Percentiles rank a stretch among this genome's conserved stretches.
Conservation (phyloP, 37 sponge, comb jelly and placozoan species). For the Geodia barretti region DNA sequence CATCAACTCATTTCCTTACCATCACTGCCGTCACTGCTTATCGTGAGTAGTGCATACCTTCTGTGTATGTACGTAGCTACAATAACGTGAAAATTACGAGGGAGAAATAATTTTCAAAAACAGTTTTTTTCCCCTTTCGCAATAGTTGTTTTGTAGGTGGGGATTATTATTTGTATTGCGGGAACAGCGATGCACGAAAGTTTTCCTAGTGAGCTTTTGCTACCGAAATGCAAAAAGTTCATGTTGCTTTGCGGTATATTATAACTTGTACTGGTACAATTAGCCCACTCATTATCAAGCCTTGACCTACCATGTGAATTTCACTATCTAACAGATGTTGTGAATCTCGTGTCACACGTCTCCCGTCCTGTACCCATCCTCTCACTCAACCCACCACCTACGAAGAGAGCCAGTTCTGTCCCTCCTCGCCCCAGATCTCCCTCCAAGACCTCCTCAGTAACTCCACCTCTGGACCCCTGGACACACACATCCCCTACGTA, state of each 20-base stretch:
- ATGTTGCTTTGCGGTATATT: too few relatives aligned
- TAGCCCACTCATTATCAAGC: too few relatives aligned
- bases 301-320: too few relatives aligned
- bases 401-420: neutral
- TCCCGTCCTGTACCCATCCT: slow-evolving; percentile 23
- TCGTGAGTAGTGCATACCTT: neutral
- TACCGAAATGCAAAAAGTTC: too few relatives aligned
- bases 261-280: too few relatives aligned
- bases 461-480: slow-evolving; percentile 29
- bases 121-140: too few relatives aligned
- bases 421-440: slow-evolving; percentile 10
- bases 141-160: too few relatives aligned
- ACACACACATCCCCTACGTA: slow-evolving; percentile 36
- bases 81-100: too few relatives aligned
- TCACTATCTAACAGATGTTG: slow-evolving; percentile 62
- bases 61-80: neutral
- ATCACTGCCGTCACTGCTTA: neutral
- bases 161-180: too few relatives aligned
- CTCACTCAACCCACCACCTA: neutral
- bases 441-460: slow-evolving; percentile 52
- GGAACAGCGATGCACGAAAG: too few relatives aligned
- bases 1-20: neutral
- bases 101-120: too few relatives aligned
- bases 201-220: too few relatives aligned
- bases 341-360: neutral